These are phyloP conservation scores for Melanerpes aurifrons DNA, from an alignment of 2,113 vertebrate genomes.

Conservation along the genomic window DNA sequence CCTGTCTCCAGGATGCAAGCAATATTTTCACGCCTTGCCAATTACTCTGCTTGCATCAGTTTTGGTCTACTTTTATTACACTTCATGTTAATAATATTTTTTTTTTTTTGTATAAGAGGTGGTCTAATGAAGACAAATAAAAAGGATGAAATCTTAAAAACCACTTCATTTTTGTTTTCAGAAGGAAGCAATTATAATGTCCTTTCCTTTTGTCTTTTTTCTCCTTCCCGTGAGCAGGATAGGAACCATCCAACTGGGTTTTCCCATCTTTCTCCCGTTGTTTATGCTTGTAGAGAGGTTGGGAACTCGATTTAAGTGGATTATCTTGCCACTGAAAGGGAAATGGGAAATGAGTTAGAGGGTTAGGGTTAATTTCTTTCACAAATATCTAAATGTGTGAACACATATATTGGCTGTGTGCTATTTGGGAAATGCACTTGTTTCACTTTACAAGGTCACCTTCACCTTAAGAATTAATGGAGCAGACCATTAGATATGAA, in stretches of 20 bases:
- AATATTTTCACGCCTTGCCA: slow-evolving; percentile 72
- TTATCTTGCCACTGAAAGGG: slow-evolving; percentile 49
- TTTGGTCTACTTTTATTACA: slow-evolving; percentile 69
- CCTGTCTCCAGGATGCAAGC: slow-evolving; percentile 74
- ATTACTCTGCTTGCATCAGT: slow-evolving; percentile 80
- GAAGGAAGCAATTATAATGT: slow-evolving; percentile 56
- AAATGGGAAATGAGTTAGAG: slow-evolving; percentile 58
- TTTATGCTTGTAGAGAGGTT: slow-evolving; percentile 64
- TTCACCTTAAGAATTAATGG: slow-evolving; percentile 51
- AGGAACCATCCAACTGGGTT: slow-evolving; percentile 5
- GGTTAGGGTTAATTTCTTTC: slow-evolving; percentile 54
- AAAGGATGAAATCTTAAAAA: slow-evolving; percentile 69
- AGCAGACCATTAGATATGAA: slow-evolving; percentile 31
- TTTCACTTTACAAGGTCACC: slow-evolving; percentile 49
- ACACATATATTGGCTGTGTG: slow-evolving; percentile 4
- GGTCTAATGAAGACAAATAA: slow-evolving; percentile 55
- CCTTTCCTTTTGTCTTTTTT: background rate
- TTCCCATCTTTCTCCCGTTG: slow-evolving; percentile 43
- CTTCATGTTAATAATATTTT: slow-evolving; percentile 2
- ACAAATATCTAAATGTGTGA: slow-evolving; percentile 9
- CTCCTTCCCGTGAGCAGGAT: slow-evolving; percentile 26
- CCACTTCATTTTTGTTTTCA: slow-evolving; percentile 72
- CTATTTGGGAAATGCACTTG: slow-evolving; percentile 47
- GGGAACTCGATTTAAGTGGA: slow-evolving; percentile 60
- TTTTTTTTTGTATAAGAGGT: slow-evolving; percentile 33